Evolutionary conservation across 2,113 vertebrate species (phyloP).

Genomic region (Apodemus sylvaticus): DNA sequence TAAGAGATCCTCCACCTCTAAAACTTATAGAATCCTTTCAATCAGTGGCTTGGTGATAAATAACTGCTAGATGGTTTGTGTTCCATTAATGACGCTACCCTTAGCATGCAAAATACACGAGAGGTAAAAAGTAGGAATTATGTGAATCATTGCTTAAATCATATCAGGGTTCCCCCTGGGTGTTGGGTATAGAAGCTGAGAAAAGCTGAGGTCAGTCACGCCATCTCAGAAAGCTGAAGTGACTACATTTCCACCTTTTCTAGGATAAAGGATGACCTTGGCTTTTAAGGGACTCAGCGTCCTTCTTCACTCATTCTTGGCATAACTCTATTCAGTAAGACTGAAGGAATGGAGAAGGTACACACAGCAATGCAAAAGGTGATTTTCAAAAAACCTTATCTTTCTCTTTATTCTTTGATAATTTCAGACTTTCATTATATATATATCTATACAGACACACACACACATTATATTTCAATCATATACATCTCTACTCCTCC

Average conservation of each 20-base stretch:
- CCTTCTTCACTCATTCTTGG: not conserved
- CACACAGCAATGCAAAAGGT: not conserved
- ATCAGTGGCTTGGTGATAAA: constrained; percentile 45
- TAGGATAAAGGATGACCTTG: not conserved
- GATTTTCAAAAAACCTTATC: not conserved
- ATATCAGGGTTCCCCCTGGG: constrained; percentile 38
- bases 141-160: constrained; percentile 56
- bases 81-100: constrained; percentile 43
- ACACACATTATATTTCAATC: not conserved
- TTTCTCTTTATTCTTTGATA: not conserved
- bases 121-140: constrained; percentile 40
- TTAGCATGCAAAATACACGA: constrained; percentile 44
- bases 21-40: constrained; percentile 38
- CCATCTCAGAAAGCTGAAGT: not conserved
- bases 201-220: not conserved
- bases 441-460: too few species aligned
- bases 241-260: constrained; percentile 15
- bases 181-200: not conserved
- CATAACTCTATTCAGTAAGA: not conserved
- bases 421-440: not conserved
- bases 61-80: constrained; percentile 40
- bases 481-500: not conserved
- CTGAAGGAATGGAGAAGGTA: not conserved
- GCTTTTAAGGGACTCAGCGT: not conserved
- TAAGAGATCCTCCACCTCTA: not conserved